phyloP scores from a whole-genome alignment of 1,140 invertebrate genomes.

The Tetraneura akinire region DNA sequence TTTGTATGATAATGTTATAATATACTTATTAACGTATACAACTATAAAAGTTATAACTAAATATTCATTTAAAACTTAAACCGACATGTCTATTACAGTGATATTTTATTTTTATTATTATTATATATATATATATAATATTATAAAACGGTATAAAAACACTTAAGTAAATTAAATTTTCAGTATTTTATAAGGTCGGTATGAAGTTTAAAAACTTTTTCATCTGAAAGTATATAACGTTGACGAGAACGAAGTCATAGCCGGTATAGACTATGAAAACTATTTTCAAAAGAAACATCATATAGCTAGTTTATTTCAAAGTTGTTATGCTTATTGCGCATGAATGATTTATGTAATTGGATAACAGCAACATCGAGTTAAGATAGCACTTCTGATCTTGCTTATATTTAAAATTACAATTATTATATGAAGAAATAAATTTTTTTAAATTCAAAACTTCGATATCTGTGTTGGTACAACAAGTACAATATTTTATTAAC shows the following conservation, averaged over 20 bases:
- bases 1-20: too few relatives aligned
- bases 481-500: neutral
- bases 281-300: constrained; percentile 10
- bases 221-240: neutral
- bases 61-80: neutral
- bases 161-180: constrained; percentile 1
- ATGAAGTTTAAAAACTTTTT: neutral
- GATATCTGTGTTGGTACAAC: neutral
- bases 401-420: neutral
- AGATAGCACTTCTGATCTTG: neutral
- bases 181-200: neutral
- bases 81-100: neutral
- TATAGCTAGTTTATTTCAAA: constrained; percentile 18
- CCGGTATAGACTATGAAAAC: neutral
- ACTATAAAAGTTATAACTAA: neutral
- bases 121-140: too few relatives aligned
- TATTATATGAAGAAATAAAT: neutral
- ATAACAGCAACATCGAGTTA: constrained; percentile 19
- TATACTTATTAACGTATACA: too few relatives aligned
- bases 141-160: neutral
- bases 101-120: neutral
- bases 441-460: neutral
- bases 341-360: constrained; percentile 27
- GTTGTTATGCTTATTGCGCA: constrained; percentile 14
- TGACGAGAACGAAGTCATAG: neutral